These are phyloP conservation scores for Apodemus agrarius DNA, from an alignment of 2,797 vertebrate genomes.

Conservation along the genomic window DNA sequence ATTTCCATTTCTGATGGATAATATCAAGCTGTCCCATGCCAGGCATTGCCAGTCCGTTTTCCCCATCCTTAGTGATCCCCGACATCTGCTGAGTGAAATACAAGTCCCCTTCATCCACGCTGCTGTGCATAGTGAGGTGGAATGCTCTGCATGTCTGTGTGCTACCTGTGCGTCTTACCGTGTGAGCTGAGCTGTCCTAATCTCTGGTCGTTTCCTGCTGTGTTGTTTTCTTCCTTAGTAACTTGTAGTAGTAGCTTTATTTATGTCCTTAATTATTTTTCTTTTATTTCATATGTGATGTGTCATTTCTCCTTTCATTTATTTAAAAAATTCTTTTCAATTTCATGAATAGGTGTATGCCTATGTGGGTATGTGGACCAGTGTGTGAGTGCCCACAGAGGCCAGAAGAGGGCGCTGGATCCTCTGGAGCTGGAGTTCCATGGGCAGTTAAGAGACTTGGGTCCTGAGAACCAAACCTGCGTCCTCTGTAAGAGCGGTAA, in stretches of 20 bases:
- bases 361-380: not conserved
- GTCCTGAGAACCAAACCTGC: not conserved
- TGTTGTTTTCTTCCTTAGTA: slow-evolving; percentile 12
- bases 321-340: not conserved
- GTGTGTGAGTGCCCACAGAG: not conserved
- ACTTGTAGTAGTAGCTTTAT: slow-evolving; percentile 35
- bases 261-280: slow-evolving; percentile 21
- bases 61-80: not conserved
- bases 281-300: not conserved
- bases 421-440: not conserved
- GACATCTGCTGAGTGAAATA: slow-evolving; percentile 8
- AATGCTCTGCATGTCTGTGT: not conserved
- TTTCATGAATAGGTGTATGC: not conserved
- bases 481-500: not conserved
- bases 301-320: slow-evolving; percentile 20
- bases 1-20: slow-evolving; percentile 12
- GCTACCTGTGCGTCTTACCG: slow-evolving; percentile 19
- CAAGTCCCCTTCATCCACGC: slow-evolving; percentile 37
- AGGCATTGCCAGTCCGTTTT: slow-evolving; percentile 41
- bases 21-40: not conserved
- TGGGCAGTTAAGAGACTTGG: not conserved
- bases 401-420: not conserved
- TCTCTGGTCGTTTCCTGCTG: slow-evolving; percentile 21
- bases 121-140: slow-evolving; percentile 34
- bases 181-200: not conserved